Base-by-base conservation (phyloP, 1,140 invertebrate genomes). In the Diorhabda carinulata region DNA sequence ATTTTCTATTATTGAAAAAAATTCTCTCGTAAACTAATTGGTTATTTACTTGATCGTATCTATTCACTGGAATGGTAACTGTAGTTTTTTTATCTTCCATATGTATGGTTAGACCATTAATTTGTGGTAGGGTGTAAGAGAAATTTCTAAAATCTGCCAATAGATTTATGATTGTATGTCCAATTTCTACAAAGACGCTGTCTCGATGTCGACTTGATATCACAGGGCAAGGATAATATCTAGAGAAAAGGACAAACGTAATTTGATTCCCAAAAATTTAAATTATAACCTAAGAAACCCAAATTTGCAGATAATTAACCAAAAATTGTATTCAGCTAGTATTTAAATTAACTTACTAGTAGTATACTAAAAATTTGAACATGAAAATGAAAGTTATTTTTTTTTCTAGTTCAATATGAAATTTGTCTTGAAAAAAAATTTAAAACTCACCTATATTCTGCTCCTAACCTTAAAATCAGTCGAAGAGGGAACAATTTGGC, bases 151-250 rank as follows among this genome's bases (percentile, higher is more conserved):
- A 95, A 84, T 96, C 94, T 4, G 92, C 92, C 65, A 96, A 81
- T 52, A 96, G 85, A 83, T 94, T 95, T 83, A 96, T 94, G 61
- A 96, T 94, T 5, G 94, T 96, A 75, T 95, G 92, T 7, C 93
- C 93, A 67, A 96, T 92, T 83, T 96, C 93, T 60, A 87, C 91
- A 80, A 92, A 96, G 2, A 95, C 90, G 1, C 93, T 89, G 68
- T 93, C 91, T 9, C 94, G 80, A 77, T 90, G 86, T 25, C 92
- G 84, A 40, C 92, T 87, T n/a, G 92, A 94, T 42, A 95, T 88
- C 43, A 96, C 80, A 0, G 93, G 92, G 79, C 91, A 92, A 2
- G 94, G 94, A 83, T 96, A 96, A 79, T 94, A 95, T 71, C 65
- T 67, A 42, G 6, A 67, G 45, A 9, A 2, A 56, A 25, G 25